Percentiles rank a stretch among this genome's conserved stretches.
Conservation (phyloP, 2,113 vertebrate species). For the Sclerurus mexicanus region DNA sequence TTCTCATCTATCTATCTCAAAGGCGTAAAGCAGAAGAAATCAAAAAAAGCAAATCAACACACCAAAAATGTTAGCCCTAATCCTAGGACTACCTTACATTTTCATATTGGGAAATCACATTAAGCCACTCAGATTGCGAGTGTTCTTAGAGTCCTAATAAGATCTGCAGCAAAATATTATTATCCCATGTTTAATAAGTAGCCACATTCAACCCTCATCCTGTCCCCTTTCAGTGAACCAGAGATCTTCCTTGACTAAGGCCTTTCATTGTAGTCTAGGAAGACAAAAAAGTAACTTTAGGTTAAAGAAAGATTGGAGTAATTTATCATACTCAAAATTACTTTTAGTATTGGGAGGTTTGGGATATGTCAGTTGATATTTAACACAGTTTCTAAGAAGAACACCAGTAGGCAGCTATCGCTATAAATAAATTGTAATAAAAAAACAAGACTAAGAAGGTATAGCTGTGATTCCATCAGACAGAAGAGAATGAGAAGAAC, state of each 20-base stretch:
- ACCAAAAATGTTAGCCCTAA: background rate
- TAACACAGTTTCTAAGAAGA: accelerated
- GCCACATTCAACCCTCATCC: background rate
- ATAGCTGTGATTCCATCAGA: background rate
- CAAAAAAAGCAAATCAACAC: background rate
- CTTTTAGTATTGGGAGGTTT: background rate
- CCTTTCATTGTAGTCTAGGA: background rate
- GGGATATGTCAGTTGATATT: background rate
- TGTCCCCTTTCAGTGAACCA: background rate
- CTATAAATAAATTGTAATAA: background rate
- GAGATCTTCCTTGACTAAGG: background rate
- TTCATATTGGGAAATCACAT: conserved; percentile 20
- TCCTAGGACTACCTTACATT: background rate
- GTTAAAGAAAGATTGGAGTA: background rate
- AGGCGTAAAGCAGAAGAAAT: background rate
- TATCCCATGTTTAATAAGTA: conserved; percentile 1
- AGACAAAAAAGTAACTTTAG: background rate
- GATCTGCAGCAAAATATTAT: conserved; percentile 21
- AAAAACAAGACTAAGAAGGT: background rate
- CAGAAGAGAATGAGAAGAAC: background rate
- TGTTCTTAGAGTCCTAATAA: background rate
- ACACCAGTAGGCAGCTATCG: background rate
- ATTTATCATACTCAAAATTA: background rate
- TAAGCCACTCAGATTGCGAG: background rate
- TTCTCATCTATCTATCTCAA: background rate